A percentile compares a stretch with the other conserved stretches of the same genome.
phyloP scores from a whole-genome alignment of 2,888 invertebrate genomes.

The Cactoblastis cactorum region DNA sequence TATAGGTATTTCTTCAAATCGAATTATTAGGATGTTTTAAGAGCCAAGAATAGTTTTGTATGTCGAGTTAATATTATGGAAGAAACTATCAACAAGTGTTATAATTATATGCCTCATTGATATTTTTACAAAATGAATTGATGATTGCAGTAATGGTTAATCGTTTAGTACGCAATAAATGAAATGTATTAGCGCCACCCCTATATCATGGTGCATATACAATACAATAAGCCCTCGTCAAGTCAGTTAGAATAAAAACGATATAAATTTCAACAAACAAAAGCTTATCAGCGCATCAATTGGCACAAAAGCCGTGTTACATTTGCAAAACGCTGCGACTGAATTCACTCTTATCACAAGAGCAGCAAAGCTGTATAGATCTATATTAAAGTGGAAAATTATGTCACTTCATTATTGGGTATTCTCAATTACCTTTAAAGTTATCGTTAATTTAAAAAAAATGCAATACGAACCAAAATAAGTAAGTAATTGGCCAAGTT shows the following conservation, averaged over 20 bases:
- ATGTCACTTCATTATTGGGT: not conserved
- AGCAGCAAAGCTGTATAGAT: slow-evolving; percentile 15
- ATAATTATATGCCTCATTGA: not conserved
- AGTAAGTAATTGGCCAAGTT: too few species aligned
- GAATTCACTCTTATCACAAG: slow-evolving; percentile 27
- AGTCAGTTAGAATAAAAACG: too few species aligned
- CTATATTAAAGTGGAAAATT: slow-evolving; percentile 3
- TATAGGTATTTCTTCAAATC: too few species aligned
- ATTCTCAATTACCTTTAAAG: too few species aligned
- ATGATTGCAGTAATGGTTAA: not conserved
- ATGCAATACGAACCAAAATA: too few species aligned
- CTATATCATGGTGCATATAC: not conserved
- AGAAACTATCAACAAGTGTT: too few species aligned
- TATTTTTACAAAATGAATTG: not conserved
- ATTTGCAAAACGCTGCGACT: slow-evolving; percentile 38
- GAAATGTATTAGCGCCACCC: too few species aligned
- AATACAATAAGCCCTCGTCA: too few species aligned
- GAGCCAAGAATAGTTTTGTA: too few species aligned
- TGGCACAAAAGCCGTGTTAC: slow-evolving; percentile 45
- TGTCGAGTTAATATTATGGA: not conserved
- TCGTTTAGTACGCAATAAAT: too few species aligned
- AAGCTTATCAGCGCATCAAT: slow-evolving; percentile 16
- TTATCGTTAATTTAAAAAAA: too few species aligned
- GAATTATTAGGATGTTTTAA: too few species aligned
- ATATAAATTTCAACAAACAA: not conserved